phyloP scores from a whole-genome alignment of 2,113 vertebrate species.

The Semnornis frantzii region DNA sequence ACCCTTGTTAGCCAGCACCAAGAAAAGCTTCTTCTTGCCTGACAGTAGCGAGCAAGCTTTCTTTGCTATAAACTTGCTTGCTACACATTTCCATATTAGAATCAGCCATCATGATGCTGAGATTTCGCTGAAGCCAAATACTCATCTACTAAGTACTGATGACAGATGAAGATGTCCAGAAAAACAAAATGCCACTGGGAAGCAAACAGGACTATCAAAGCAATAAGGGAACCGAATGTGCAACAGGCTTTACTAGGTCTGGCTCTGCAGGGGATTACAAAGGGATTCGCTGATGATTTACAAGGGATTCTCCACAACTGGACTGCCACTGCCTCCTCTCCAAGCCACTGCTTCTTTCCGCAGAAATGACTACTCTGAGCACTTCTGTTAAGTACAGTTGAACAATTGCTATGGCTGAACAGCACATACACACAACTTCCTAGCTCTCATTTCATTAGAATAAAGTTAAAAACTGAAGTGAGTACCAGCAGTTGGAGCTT shows the following conservation, averaged over 20 bases:
- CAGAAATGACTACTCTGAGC: neutral
- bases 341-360: fast-evolving
- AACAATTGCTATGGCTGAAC: neutral
- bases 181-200: neutral
- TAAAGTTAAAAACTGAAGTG: neutral
- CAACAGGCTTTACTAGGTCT: neutral
- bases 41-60: neutral
- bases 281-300: neutral
- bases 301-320: neutral
- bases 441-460: neutral
- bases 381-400: neutral
- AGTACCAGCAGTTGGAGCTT: neutral
- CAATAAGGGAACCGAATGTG: neutral
- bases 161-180: neutral
- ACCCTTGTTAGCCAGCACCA: neutral
- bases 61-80: neutral
- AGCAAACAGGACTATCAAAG: neutral
- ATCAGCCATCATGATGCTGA: neutral
- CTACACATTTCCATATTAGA: neutral
- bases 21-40: neutral
- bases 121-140: neutral
- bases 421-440: neutral
- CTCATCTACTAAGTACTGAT: neutral
- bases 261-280: neutral
- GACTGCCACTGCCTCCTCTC: neutral